Evolutionary conservation across 2,797 vertebrate genomes (phyloP), one percentile per base, ranked within the genome.

Genomic region (Euphonia xanthogaster): DNA sequence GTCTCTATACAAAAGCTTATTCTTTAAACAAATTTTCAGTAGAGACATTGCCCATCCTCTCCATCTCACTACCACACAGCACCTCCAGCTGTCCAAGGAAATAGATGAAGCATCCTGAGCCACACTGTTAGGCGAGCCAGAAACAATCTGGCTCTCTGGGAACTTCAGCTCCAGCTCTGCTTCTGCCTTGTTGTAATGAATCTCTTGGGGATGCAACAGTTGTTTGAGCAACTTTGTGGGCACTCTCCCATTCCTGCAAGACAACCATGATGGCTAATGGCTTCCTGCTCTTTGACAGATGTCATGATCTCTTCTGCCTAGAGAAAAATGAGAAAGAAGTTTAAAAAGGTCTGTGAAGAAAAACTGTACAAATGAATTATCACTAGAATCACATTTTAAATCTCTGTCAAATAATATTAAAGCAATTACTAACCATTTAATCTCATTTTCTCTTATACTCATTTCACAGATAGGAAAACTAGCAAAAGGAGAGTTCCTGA

Each of bases 51-150:
- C 15, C 44, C n/a, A 42, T 73, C 40, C 19, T 80, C 54, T 86
- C 73, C 27, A n/a, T 61, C 61, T 70, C 55, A 48, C 39, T 54
- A 44, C 47, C 31, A 51, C 44, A 47, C 1, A 10, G 55, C 54
- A 70, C 27, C 13, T 84, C 39, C 30, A 40, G n/a, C 35, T 87
- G 33, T n/a, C 71, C 65, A 57, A 55, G 51, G 61, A 84, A 97
- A 97, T 96, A 97, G 98, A 99, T 99, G 99, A 98, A 94, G 98
- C 86, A 99, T 97, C 94, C 98, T 98, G 61, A 99, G 98, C 98
- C 98, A 98, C 19, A 98, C 98, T 35, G 97, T 98, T 74, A 99
- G 79, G 55, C 98, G 98, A 47, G 98, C 97, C 92, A 99, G 97
- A 87, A 99, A 99, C 85, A 99, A 98, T 90, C 98, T 99, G 93